Conservation (phyloP, 2,113 vertebrate genomes). For the Perognathus longimembris region DNA sequence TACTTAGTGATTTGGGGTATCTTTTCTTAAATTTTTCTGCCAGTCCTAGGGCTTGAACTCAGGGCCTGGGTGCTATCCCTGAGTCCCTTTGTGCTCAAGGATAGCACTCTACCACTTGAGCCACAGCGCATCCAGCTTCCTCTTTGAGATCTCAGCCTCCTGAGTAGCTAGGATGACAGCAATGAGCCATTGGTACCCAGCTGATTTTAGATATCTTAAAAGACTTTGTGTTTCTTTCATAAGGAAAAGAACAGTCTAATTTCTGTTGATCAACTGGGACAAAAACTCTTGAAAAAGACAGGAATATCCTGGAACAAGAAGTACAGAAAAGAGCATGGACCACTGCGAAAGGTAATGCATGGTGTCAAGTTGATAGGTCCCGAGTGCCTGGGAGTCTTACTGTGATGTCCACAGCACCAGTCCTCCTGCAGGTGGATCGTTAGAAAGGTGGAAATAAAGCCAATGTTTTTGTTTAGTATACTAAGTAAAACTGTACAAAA, state of each 20-base stretch:
- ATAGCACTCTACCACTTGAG: no score
- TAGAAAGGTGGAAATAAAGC: slow-evolving; percentile 15
- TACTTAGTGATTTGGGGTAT: no score
- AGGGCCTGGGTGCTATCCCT: no score
- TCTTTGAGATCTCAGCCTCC: no score
- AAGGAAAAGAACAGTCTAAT: slow-evolving; percentile 85
- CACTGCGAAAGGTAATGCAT: slow-evolving; percentile 92
- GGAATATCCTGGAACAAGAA: slow-evolving; percentile 96
- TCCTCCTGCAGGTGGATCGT: background rate
- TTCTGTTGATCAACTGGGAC: slow-evolving; percentile 92
- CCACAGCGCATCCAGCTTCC: no score
- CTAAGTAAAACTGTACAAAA: no score
- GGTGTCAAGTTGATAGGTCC: background rate
- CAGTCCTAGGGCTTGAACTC: no score
- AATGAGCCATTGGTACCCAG: no score
- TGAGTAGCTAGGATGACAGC: no score
- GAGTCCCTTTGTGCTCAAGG: no score
- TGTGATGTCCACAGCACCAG: background rate
- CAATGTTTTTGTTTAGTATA: background rate
- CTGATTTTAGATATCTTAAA: slow-evolving; percentile 1
- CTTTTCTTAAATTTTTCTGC: no score
- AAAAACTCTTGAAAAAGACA: slow-evolving; percentile 93
- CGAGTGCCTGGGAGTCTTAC: background rate
- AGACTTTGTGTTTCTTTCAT: slow-evolving; percentile 51
- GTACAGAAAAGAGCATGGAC: slow-evolving; percentile 92